Evolutionary conservation across 1,140 invertebrate genomes (phyloP), one percentile per base, ranked within the genome.

Genomic region (Papilio polytes): DNA sequence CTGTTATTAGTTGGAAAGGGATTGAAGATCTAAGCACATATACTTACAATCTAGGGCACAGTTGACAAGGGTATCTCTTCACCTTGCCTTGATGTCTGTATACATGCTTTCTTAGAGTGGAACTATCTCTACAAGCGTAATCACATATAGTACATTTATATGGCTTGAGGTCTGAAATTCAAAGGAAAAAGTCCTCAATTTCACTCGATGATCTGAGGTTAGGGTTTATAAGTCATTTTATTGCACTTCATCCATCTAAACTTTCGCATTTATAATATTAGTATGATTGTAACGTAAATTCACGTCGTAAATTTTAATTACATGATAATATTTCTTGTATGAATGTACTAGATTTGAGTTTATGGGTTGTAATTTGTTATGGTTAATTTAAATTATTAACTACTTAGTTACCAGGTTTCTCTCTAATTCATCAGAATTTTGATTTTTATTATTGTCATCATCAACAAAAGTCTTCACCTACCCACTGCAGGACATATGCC

Each of bases 71-170:
- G 53, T 86, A 91, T 0, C 15, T 46, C 9, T 81, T 87, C 12
- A 76, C n/a, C 0, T 81, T 72, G 0, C 91, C 91, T 41, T 80
- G 78, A 66, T 93, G 92, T 1, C 90, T 74, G 9, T 84, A 82
- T 20, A 89, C 59, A 46, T 93, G 92, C 13, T 84, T 87, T 0
- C 89, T 74, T 13, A 93, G 66, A 0, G 92, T 90, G 0, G 92
- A 92, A 8, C 41, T 87, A 80, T 93, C 92, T 0, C 91, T 82
- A 48, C 92, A 93, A 0, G 91, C 89, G 82, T 94, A 93, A 0
- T 88, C 86, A 20, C 93, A 94, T 80, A 82, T 90, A 3, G 78
- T n/a, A 51, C 92, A 94, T 9, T 90, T 85, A 80, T 80, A 94
- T 0, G 93, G 93, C 53, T 92, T 94, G 18, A 87, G 81, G 22